A percentile compares a stretch with the other conserved stretches of the same genome.
Evolutionary conservation across 2,113 vertebrate genomes (phyloP).

Genomic region (Colossoma macropomum): DNA sequence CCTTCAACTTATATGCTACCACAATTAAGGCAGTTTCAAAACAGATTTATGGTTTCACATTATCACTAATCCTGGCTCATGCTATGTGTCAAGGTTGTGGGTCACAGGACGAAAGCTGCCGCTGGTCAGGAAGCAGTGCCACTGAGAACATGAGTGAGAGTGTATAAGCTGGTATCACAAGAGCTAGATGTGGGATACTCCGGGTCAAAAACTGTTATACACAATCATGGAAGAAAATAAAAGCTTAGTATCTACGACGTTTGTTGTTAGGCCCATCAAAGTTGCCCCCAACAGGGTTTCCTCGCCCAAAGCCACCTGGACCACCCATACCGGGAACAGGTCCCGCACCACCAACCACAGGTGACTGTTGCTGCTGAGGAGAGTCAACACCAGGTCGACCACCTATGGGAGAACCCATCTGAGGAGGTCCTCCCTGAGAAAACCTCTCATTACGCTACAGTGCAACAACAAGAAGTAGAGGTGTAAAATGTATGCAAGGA

Average conservation of each 20-base stretch:
- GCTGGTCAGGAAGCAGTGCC: not conserved
- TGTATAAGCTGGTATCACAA: not conserved
- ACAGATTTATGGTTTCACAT: slow-evolving; percentile 16
- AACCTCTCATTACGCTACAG: slow-evolving; percentile 92
- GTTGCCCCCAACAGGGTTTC: slow-evolving; percentile 84
- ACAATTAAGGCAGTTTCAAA: slow-evolving; percentile 25
- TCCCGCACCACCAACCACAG: slow-evolving; percentile 70
- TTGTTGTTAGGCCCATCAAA: slow-evolving; percentile 98
- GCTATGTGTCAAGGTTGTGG: not conserved
- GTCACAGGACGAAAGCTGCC: not conserved
- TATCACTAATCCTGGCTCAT: not conserved
- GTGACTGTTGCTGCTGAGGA: slow-evolving; percentile 76
- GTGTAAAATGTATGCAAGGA: slow-evolving; percentile 16
- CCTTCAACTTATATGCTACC: not conserved
- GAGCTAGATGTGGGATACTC: slow-evolving; percentile 56
- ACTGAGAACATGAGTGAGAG: not conserved
- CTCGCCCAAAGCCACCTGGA: slow-evolving; percentile 88
- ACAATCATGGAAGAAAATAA: slow-evolving; percentile 31
- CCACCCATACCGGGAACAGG: slow-evolving; percentile 84
- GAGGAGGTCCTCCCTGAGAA: slow-evolving; percentile 84
- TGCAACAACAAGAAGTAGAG: slow-evolving; percentile 12
- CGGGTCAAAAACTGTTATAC: not conserved
- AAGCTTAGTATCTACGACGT: slow-evolving; percentile 88
- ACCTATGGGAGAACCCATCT: slow-evolving; percentile 85
- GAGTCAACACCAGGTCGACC: slow-evolving; percentile 89